These are phyloP conservation scores for Listronotus oregonensis DNA, from an alignment of 1,140 invertebrate species.

Conservation along the genomic window DNA sequence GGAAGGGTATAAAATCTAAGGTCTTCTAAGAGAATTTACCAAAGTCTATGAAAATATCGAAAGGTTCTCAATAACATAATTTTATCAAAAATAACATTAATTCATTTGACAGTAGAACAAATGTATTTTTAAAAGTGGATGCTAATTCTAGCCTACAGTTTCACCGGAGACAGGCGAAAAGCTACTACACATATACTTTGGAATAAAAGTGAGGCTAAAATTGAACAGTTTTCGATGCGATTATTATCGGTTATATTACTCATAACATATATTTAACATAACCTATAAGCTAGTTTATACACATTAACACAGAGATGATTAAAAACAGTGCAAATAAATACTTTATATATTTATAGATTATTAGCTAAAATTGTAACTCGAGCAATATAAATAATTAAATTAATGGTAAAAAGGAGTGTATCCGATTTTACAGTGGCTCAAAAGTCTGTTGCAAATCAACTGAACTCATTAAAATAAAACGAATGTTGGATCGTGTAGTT, in stretches of 20 bases:
- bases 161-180: too few species aligned
- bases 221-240: conserved; percentile 17
- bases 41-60: conserved; percentile 5
- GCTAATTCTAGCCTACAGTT: background rate
- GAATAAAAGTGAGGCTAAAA: conserved; percentile 10
- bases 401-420: too few species aligned
- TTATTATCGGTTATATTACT: conserved; percentile 8
- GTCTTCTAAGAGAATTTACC: background rate
- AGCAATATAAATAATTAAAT: too few species aligned
- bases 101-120: conserved; percentile 6
- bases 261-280: conserved; percentile 11
- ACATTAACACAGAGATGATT: conserved; percentile 18
- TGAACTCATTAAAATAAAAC: too few species aligned
- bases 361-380: too few species aligned
- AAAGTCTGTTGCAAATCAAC: too few species aligned
- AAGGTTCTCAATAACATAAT: background rate
- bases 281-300: conserved; percentile 8
- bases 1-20: conserved; percentile 12
- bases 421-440: too few species aligned
- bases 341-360: background rate
- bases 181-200: conserved; percentile 10
- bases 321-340: conserved; percentile 22
- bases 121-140: conserved; percentile 6
- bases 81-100: conserved; percentile 16
- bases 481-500: too few species aligned